Evolutionary conservation across 2,888 invertebrate genomes (phyloP), one percentile per base, ranked within the genome.

Genomic region (Phengaris arion): DNA sequence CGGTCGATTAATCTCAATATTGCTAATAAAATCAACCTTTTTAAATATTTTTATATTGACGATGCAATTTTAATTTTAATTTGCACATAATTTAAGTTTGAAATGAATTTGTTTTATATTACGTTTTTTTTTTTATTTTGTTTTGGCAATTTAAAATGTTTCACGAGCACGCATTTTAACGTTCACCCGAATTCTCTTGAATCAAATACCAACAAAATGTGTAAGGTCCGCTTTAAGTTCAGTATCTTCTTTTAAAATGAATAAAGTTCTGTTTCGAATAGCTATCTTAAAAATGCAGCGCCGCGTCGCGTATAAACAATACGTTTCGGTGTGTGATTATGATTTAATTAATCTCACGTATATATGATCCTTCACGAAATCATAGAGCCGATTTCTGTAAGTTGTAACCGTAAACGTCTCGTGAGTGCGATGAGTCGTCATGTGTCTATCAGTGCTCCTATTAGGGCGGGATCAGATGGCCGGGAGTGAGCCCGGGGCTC

Each of bases 401-500:
- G 54, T 6, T 72, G 72, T 52, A 72, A 72, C 55, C 10, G 75
- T 48, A 68, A 12, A 9, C 51, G 57, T 59, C 55, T 74, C 22
- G 48, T 15, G 64, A 64, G 64, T 64, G 59, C 22, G 64, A 72
- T 54, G 72, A 45, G 9, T 76, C 75, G 73, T 72, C 75, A 76
- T 68, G 76, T 51, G 77, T 79, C 78, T 78, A 77, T 78, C 78
- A 78, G 78, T 78, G 78, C 76, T 82, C 77, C 79, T 80, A 80
- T 82, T 83, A 81, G 82, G 80, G 82, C 81, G 81, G 81, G 80
- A 83, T 85, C 85, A 83, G 83, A 83, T 79, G 80, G 84, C 83
- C 85, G 83, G 84, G 83, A 85, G 84, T 85, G 81, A 85, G 86
- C 86, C 85, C 85, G 85, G 87, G 90, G 87, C 89, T 92, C 85